These are phyloP conservation scores for Pachypanchax playfairii DNA, from an alignment of 2,113 vertebrate genomes.

Conservation along the genomic window DNA sequence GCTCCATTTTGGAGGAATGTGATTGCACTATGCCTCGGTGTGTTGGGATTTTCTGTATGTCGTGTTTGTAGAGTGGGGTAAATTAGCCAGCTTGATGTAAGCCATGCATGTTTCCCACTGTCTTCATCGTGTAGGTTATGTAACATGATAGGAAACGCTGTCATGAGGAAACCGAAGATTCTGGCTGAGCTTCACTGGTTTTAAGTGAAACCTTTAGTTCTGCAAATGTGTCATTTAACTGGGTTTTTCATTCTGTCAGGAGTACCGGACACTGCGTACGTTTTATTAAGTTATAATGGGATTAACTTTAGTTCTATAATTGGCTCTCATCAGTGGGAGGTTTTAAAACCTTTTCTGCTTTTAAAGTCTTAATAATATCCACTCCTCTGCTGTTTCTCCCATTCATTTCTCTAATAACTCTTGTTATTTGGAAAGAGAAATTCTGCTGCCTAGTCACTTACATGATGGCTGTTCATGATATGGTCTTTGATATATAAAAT, in stretches of 20 bases:
- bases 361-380: slow-evolving; percentile 11
- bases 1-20: not conserved
- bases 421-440: slow-evolving; percentile 9
- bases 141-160: slow-evolving; percentile 13
- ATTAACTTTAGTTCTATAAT: not conserved
- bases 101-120: slow-evolving; percentile 25
- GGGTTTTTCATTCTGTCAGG: not conserved
- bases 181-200: slow-evolving; percentile 16
- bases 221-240: slow-evolving; percentile 2
- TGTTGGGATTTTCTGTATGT: slow-evolving; percentile 12
- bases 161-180: slow-evolving; percentile 16
- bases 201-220: not conserved
- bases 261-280: not conserved
- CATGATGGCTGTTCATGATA: not conserved
- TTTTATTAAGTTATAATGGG: not conserved
- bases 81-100: slow-evolving; percentile 42
- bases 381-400: slow-evolving; percentile 12
- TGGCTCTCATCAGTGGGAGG: slow-evolving; percentile 5
- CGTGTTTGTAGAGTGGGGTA: slow-evolving; percentile 11
- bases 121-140: slow-evolving; percentile 38
- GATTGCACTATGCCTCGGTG: not conserved
- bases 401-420: not conserved
- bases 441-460: not conserved
- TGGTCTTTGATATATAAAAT: not conserved
- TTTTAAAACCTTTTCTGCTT: slow-evolving; percentile 8